Conservation (phyloP, 2,888 invertebrate genomes). For the Alentia gelatinosa region DNA sequence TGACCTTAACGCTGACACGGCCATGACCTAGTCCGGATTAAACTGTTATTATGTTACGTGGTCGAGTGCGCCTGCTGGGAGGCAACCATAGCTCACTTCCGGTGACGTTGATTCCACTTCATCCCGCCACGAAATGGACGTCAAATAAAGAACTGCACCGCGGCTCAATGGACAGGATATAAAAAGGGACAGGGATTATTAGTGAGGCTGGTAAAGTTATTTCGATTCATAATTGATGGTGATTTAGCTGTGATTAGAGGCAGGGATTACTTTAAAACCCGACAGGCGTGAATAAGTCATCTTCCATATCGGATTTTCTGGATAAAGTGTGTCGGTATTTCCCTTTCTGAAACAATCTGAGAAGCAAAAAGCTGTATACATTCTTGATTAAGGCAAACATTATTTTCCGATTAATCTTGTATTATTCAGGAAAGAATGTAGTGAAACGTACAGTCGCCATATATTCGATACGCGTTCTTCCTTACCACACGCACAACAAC, state of each 20-base stretch:
- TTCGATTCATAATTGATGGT: background rate
- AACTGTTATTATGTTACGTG: background rate
- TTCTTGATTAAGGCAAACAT: too few species aligned
- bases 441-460: too few species aligned
- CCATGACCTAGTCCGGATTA: background rate
- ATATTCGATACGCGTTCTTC: too few species aligned
- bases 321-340: too few species aligned
- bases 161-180: background rate
- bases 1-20: background rate
- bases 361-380: too few species aligned
- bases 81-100: background rate
- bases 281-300: too few species aligned
- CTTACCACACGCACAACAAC: too few species aligned
- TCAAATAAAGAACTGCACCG: background rate
- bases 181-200: background rate
- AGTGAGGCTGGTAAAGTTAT: background rate
- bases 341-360: too few species aligned
- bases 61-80: background rate
- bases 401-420: too few species aligned
- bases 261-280: background rate
- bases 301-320: too few species aligned
- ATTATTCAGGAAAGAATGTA: too few species aligned
- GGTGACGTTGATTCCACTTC: background rate
- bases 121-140: background rate
- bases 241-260: slow-evolving; percentile 17